A percentile compares a stretch with the other conserved stretches of the same genome.
phyloP scores from a whole-genome alignment of 2,888 invertebrate species.

The Caenorhabditis sp. region DNA sequence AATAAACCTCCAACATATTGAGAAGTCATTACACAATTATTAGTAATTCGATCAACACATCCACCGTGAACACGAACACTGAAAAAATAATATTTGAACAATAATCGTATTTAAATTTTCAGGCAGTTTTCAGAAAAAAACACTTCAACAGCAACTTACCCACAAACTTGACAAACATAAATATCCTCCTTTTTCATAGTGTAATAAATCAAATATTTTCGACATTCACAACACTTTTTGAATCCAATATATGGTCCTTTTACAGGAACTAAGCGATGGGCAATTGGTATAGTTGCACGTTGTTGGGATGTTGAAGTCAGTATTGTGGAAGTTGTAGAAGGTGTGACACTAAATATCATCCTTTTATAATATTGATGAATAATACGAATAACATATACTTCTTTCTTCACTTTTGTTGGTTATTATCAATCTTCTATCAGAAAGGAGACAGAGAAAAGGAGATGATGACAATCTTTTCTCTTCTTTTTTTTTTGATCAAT shows the following conservation, averaged over 20 bases:
- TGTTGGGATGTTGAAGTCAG: background rate
- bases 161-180: constrained; percentile 32
- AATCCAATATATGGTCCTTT: constrained; percentile 13
- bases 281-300: constrained; percentile 8
- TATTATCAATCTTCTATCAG: background rate
- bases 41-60: constrained; percentile 19
- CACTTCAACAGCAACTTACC: constrained; percentile 15
- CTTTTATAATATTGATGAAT: background rate
- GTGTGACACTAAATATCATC: constrained; percentile 32
- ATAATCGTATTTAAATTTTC: too few relatives aligned
- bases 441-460: constrained; percentile 5
- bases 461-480: constrained; percentile 15
- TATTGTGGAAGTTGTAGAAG: constrained; percentile 7
- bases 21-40: constrained; percentile 22
- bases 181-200: constrained; percentile 23
- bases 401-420: constrained; percentile 1
- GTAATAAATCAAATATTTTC: constrained; percentile 14
- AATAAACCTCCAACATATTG: constrained; percentile 25
- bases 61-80: constrained; percentile 39
- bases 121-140: background rate
- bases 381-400: background rate
- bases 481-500: background rate
- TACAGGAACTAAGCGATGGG: constrained; percentile 22
- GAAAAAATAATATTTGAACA: background rate
- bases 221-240: constrained; percentile 18